phyloP scores from a whole-genome alignment of 1,140 invertebrate species.

The Hetaerina americana region DNA sequence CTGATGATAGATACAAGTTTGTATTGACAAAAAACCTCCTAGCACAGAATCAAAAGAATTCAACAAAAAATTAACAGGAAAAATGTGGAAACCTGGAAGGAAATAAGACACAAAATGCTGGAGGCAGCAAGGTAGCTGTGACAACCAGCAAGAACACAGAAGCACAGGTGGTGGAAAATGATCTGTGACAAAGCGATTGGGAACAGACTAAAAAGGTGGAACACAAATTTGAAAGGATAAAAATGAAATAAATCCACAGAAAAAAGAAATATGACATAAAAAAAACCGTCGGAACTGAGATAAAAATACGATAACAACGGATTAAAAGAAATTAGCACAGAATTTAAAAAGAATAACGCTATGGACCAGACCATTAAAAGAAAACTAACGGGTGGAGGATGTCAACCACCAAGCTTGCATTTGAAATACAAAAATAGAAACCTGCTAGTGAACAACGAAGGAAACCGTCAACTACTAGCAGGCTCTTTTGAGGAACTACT shows the following conservation, averaged over 20 bases:
- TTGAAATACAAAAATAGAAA: not conserved
- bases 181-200: not conserved
- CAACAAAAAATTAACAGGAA: no score
- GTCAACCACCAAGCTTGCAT: not conserved
- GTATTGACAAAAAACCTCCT: no score
- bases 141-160: not conserved
- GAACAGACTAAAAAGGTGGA: not conserved
- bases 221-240: no score
- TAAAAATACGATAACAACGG: not conserved
- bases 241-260: no score
- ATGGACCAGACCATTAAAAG: not conserved
- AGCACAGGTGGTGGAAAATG: not conserved
- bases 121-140: not conserved
- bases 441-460: not conserved
- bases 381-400: not conserved
- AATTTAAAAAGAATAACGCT: not conserved
- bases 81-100: no score
- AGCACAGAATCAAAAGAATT: no score
- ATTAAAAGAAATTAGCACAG: not conserved
- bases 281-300: not conserved
- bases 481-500: not conserved
- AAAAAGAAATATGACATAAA: not conserved
- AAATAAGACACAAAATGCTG: no score
- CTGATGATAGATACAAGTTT: no score
- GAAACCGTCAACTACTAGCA: not conserved